Base-by-base conservation (phyloP, 1,140 invertebrate species). In the Drosophila nigromelanica region DNA sequence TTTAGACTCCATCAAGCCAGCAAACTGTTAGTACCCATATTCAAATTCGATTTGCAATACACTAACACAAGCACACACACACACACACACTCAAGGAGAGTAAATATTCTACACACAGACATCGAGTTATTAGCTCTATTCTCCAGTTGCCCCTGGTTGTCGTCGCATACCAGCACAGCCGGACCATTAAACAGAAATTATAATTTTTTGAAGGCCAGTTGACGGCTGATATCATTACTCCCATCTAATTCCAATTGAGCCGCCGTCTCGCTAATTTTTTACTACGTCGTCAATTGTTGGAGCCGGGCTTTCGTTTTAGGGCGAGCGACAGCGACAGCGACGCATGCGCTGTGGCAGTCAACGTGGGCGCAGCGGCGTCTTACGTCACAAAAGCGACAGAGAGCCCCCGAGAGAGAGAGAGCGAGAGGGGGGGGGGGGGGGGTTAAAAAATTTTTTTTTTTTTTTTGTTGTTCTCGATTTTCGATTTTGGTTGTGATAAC, bases 151-250 rank as follows among this genome's bases (percentile, higher is more conserved):
- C 27, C 56, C 56, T 39, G 45, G 18, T 58, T 39, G 40, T 18
- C 42, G 40, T 35, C 60, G 21, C 63, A 48, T 50, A 15, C 33
- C 55, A 64, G 33, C 50, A 60, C 30, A 64, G 67, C 52, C 67
- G 69, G 63, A 59, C 60, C 59, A 81, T 87, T 87, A 79, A 82
- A 69, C 83, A 89, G 72, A 87, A 87, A 87, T 87, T 87, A 87
- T 89, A 87, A 87, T 89, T 79, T 87, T 87, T 82, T 87, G 83
- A 87, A 87, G 82, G 82, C 82, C 82, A 82, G 45, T 50, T 39
- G 40, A 40, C 33, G 45, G 37, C 72, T 73, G 56, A 66, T 80
- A 73, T 77, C 76, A 76, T 64, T 81, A 70, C 63, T 61, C 54
- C 61, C 78, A 66, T 80, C 78, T 87, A 81, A 73, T 87, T 75